Conservation (phyloP, 2,888 invertebrate species). For the Phortica okadai region DNA sequence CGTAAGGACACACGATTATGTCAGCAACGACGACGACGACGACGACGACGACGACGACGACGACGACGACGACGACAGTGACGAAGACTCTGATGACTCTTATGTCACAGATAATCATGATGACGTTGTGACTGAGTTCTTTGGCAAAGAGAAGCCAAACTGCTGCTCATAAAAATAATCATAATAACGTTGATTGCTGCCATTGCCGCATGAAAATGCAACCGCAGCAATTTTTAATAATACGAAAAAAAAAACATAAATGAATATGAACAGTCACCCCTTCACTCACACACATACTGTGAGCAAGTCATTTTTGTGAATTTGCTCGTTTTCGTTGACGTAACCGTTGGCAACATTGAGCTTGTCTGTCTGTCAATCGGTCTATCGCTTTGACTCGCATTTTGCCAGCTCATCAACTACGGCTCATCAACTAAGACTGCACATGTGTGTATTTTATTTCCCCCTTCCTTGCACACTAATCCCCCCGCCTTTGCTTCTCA, state of each 20-base stretch:
- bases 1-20: not conserved
- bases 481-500: no score
- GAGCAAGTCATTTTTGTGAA: not conserved
- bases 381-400: not conserved
- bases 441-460: no score
- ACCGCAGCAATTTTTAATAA: slow-evolving; percentile 16
- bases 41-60: no score
- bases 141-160: not conserved
- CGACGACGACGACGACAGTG: no score
- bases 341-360: slow-evolving; percentile 20
- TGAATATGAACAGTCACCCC: not conserved
- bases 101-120: no score
- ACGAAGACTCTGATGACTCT: no score
- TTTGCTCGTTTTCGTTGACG: not conserved
- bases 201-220: not conserved
- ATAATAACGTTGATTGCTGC: not conserved
- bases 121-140: not conserved
- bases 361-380: not conserved
- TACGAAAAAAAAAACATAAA: not conserved
- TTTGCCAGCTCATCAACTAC: no score
- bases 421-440: not conserved
- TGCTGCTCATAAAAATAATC: not conserved
- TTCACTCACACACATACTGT: not conserved
- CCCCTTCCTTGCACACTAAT: not conserved
- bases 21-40: no score